Percentiles rank a stretch among this genome's conserved stretches.
Conservation (phyloP, 2,888 invertebrate species). For the Ormyrus rosae region DNA sequence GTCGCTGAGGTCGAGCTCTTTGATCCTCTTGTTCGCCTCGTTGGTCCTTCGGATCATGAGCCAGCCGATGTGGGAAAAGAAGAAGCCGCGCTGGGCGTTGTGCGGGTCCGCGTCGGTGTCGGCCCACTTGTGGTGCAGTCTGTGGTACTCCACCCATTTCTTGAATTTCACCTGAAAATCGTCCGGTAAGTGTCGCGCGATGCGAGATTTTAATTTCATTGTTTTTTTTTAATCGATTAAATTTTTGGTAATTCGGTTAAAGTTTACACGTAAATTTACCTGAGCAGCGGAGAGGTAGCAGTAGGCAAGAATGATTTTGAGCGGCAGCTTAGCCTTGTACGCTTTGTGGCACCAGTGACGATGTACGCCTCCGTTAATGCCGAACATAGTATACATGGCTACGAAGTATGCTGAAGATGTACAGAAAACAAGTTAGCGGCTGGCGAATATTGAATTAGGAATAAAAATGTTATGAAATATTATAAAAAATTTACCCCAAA, state of each 20-base stretch:
- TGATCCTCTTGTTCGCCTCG: constrained; percentile 82
- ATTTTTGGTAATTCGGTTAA: neutral
- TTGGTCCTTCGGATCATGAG: constrained; percentile 88
- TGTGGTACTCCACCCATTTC: constrained; percentile 86
- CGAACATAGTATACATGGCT: constrained; percentile 40
- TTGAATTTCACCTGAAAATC: constrained; percentile 32
- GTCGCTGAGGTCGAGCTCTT: constrained; percentile 86
- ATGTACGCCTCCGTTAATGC: constrained; percentile 59
- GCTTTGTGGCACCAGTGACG: constrained; percentile 60
- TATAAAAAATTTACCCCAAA: constrained; percentile 27
- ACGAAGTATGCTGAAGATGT: constrained; percentile 25
- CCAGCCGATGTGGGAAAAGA: constrained; percentile 94
- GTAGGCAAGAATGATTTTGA: constrained; percentile 56
- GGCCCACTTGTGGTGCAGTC: constrained; percentile 88
- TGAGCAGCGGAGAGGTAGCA: constrained; percentile 59
- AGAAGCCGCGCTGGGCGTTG: constrained; percentile 88
- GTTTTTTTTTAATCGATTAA: neutral
- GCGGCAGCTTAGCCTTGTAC: constrained; percentile 55
- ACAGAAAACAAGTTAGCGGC: neutral
- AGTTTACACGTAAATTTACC: constrained; percentile 38
- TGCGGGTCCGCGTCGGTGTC: constrained; percentile 88
- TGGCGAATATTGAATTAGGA: neutral
- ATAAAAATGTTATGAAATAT: neutral
- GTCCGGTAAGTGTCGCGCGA: neutral
- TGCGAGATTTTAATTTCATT: neutral